Evolutionary conservation across 1,140 invertebrate genomes (phyloP), one percentile per base, ranked within the genome.

Genomic region (Microplitis mediator): DNA sequence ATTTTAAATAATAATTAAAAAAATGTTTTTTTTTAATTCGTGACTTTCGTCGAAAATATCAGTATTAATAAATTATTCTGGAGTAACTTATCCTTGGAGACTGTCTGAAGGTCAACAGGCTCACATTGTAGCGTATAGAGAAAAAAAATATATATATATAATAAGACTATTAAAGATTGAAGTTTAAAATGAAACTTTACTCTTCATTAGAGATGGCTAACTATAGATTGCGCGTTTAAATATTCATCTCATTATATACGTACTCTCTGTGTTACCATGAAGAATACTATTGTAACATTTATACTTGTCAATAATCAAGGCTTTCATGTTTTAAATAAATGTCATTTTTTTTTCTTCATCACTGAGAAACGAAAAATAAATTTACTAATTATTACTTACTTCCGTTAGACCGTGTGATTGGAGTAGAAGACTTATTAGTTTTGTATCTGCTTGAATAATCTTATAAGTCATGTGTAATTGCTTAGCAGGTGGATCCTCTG

Each of bases 381-480:
- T 9, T 39, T 16, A 39, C 23, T 4, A 16, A 32, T 9, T 45
- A 45, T 62, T 45, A 76, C 88, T 83, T 50, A 91, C 89, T 85
- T 94, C 93, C 34, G 86, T 87, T 23, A 95, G 85, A 4, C 93
- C 93, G 83, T 95, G 93, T 13, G 92, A 90, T 78, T 92, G 90
- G 4, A 95, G 88, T 58, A 95, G 84, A 75, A 92, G 90, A 74
- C 91, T 89, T 36, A 95, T 87, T 39, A 95, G 87, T 82, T 93
- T 94, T 0, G 93, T 94, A 85, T 95, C 93, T 8, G 93, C 92
- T 85, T 94, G 93, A 70, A 92, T 89, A 77, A 93, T 92, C 83
- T 94, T 94, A 82, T 93, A 95, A 1, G 92, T 93, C 80, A 94
- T 92, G 79, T 93, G 91, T n/a, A 95, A 83, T 50, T 91, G 88